Evolutionary conservation across 2,797 vertebrate genomes (phyloP).

Genomic region (Alosa sapidissima): DNA sequence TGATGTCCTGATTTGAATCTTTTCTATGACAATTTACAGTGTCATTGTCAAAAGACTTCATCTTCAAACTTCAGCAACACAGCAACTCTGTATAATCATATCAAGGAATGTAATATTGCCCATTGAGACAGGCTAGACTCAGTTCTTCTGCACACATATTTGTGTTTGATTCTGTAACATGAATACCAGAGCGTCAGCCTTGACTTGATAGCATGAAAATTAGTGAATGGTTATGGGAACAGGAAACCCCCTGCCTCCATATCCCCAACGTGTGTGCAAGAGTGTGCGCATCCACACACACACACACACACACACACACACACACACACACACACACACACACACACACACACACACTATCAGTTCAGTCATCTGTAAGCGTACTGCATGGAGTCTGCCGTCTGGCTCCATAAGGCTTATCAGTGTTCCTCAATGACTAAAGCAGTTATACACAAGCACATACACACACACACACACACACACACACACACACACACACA

Average conservation of each 20-base stretch:
- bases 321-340: not conserved
- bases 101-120: not conserved
- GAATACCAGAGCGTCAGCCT: not conserved
- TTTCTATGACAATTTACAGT: conserved; percentile 49
- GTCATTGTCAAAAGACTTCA: conserved; percentile 38
- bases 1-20: conserved; percentile 45
- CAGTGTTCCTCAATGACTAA: conserved; percentile 70
- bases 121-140: not conserved
- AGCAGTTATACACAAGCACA: conserved; percentile 62
- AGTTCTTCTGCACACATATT: not conserved
- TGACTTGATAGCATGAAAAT: not conserved
- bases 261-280: not conserved
- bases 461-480: conserved; percentile 20
- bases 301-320: conserved; percentile 1
- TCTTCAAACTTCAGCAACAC: conserved; percentile 34
- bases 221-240: conserved; percentile 1
- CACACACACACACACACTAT: conserved; percentile 56
- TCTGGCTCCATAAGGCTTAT: conserved; percentile 80
- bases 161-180: not conserved
- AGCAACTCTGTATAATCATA: conserved; percentile 12
- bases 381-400: conserved; percentile 64
- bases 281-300: not conserved
- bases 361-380: conserved; percentile 73
- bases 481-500: conserved; percentile 34
- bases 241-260: conserved; percentile 14